Conservation (phyloP, 2,797 vertebrate genomes). For the Sardinella longiceps region DNA sequence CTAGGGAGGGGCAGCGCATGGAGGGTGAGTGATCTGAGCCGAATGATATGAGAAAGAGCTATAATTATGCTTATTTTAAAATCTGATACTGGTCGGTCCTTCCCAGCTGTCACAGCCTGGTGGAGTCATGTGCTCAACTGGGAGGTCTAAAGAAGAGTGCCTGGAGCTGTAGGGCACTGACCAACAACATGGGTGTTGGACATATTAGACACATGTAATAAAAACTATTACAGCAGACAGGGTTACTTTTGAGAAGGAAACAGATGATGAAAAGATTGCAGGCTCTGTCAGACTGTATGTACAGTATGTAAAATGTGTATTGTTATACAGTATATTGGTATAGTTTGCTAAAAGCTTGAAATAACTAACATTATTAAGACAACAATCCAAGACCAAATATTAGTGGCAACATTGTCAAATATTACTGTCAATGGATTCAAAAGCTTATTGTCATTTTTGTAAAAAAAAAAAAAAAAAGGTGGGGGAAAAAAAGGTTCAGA, state of each 20-base stretch:
- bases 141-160: not conserved
- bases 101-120: constrained; percentile 44
- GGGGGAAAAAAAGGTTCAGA: not conserved
- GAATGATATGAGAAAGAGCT: constrained; percentile 20
- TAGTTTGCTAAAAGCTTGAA: not conserved
- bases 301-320: too few species aligned
- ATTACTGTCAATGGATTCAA: too few species aligned
- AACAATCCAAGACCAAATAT: not conserved
- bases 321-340: too few species aligned
- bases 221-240: not conserved
- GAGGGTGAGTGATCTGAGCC: not conserved
- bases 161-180: not conserved
- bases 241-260: not conserved
- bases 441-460: too few species aligned
- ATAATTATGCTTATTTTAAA: constrained; percentile 54
- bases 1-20: not conserved
- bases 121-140: not conserved
- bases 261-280: not conserved
- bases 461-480: too few species aligned
- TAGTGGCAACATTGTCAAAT: not conserved
- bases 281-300: not conserved
- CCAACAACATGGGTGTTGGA: not conserved
- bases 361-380: not conserved
- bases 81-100: constrained; percentile 44
- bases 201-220: not conserved